These are phyloP conservation scores for Drosophila hamatofila DNA, from an alignment of 2,888 invertebrate genomes.

Conservation along the genomic window DNA sequence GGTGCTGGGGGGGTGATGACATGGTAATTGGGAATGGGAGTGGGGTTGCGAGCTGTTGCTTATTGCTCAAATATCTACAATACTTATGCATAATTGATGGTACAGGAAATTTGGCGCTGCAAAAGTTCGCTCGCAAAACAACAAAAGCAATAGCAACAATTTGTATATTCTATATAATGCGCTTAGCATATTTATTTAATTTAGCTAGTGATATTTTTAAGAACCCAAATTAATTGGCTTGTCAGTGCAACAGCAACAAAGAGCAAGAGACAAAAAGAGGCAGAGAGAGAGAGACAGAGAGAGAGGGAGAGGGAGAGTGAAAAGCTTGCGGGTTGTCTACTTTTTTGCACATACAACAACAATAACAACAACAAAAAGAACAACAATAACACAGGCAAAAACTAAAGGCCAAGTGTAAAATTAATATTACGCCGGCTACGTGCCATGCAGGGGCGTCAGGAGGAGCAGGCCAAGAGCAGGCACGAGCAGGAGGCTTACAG, in stretches of 20 bases:
- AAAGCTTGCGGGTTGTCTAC: constrained; percentile 43
- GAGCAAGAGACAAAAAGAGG: not conserved
- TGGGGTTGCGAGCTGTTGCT: constrained; percentile 27
- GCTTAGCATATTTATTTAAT: constrained; percentile 76
- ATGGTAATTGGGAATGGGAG: constrained; percentile 8
- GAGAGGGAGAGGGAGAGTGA: not conserved
- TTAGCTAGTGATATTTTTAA: constrained; percentile 76
- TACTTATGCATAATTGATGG: constrained; percentile 76
- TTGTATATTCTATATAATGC: constrained; percentile 40
- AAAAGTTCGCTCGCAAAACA: constrained; percentile 27
- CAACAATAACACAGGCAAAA: constrained; percentile 53
- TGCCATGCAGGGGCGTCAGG: constrained; percentile 10
- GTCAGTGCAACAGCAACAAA: constrained; percentile 55
- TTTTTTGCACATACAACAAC: constrained; percentile 50
- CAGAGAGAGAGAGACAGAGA: not conserved
- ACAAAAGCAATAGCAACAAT: constrained; percentile 38
- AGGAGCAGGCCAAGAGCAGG: not conserved
- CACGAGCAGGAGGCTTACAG: not conserved
- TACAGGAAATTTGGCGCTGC: constrained; percentile 69
- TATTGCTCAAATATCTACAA: constrained; percentile 48
- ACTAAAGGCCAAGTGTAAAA: constrained; percentile 85
- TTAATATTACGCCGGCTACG: constrained; percentile 78
- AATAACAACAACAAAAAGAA: constrained; percentile 37
- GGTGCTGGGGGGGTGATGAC: not conserved
- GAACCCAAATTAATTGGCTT: constrained; percentile 77